Percentiles rank a stretch among this genome's conserved stretches.
phyloP scores from a whole-genome alignment of 2,888 invertebrate species.

The Rosalia funebris region DNA sequence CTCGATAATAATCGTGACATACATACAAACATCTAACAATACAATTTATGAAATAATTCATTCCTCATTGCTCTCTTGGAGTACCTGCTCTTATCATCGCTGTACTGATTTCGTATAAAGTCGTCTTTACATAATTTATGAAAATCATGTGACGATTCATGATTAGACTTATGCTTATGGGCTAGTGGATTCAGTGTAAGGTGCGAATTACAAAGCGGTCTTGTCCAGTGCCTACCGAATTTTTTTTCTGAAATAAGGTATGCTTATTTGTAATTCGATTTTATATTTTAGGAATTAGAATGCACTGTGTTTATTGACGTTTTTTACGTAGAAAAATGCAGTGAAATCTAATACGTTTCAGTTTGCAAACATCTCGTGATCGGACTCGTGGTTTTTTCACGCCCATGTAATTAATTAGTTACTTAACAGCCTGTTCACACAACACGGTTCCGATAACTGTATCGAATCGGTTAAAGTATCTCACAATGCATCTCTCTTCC shows the following conservation, averaged over 20 bases:
- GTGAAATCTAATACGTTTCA: neutral
- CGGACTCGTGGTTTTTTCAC: neutral
- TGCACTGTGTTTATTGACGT: neutral
- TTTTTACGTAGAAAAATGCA: neutral
- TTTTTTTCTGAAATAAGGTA: constrained; percentile 5
- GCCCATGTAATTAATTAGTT: neutral
- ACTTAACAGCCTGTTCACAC: no score
- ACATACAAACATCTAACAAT: no score
- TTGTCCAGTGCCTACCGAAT: neutral
- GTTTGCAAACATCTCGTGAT: neutral
- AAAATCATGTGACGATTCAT: constrained; percentile 38
- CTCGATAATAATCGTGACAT: neutral
- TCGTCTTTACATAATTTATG: constrained; percentile 38
- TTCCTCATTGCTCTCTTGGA: constrained; percentile 9
- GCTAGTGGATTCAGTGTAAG: constrained; percentile 3
- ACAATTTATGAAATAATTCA: neutral
- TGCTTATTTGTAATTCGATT: neutral
- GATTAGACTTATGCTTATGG: constrained; percentile 5
- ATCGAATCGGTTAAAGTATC: no score
- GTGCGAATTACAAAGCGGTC: constrained; percentile 5
- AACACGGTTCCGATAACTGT: no score
- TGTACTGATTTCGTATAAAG: constrained; percentile 35
- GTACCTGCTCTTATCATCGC: constrained; percentile 25
- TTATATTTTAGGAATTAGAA: neutral
- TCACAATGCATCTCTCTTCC: no score